Evolutionary conservation across 1,140 invertebrate species (phyloP).

Genomic region (Eumaeus atala): DNA sequence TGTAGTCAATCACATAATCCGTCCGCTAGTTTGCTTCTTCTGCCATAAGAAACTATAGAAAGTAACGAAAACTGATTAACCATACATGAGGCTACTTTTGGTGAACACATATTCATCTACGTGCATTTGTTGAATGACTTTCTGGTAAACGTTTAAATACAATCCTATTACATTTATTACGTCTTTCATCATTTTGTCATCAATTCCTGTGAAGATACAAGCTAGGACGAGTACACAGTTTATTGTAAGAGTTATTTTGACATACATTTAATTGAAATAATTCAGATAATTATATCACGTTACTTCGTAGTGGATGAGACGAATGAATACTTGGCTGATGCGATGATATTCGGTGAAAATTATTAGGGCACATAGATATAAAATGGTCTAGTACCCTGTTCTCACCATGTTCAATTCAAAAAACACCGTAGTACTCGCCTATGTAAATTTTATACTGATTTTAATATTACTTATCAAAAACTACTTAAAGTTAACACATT

Average conservation of each 20-base stretch:
- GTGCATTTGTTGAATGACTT: not conserved
- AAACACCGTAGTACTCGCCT: conserved; percentile 44
- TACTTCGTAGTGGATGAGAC: not conserved
- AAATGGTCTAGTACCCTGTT: conserved; percentile 13
- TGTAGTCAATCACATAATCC: too few relatives aligned
- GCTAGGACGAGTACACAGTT: conserved; percentile 51
- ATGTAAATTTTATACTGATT: conserved; percentile 36
- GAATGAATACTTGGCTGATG: conserved; percentile 2
- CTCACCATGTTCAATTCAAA: conserved; percentile 14
- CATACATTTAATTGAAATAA: too few relatives aligned
- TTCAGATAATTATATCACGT: too few relatives aligned
- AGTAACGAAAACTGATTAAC: too few relatives aligned
- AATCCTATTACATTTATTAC: conserved; percentile 16
- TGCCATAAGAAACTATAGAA: too few relatives aligned
- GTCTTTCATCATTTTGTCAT: conserved; percentile 38
- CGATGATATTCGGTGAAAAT: too few relatives aligned
- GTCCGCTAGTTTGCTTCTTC: too few relatives aligned
- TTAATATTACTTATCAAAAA: conserved; percentile 71
- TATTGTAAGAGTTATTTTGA: not conserved
- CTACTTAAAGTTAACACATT: conserved; percentile 60
- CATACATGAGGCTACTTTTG: too few relatives aligned
- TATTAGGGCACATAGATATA: not conserved
- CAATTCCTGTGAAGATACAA: conserved; percentile 70
- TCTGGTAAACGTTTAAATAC: conserved; percentile 10
- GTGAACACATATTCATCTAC: too few relatives aligned